Evolutionary conservation across 2,888 invertebrate species (phyloP).

Genomic region (Cheilosia urbana): DNA sequence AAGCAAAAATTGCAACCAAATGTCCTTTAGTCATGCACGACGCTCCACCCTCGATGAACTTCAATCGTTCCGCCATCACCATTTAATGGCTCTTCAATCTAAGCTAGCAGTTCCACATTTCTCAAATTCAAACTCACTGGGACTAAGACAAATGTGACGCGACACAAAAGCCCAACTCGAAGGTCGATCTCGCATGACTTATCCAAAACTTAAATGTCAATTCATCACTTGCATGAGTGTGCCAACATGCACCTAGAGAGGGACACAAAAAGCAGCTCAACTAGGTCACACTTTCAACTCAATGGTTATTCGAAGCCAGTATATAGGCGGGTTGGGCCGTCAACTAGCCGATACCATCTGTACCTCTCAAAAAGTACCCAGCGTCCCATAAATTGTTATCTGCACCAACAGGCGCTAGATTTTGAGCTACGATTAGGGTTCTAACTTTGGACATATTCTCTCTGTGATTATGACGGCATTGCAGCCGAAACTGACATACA

Average conservation of each 20-base stretch:
- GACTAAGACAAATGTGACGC: neutral
- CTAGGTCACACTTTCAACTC: conserved; percentile 57
- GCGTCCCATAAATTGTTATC: conserved; percentile 71
- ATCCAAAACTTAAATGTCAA: conserved; percentile 41
- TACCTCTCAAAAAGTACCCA: conserved; percentile 51
- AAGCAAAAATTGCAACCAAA: too few relatives aligned
- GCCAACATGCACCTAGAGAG: conserved; percentile 7
- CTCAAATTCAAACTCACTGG: too few relatives aligned
- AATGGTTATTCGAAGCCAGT: conserved; percentile 16
- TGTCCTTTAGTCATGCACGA: too few relatives aligned
- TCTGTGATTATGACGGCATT: conserved; percentile 61
- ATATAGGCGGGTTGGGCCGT: conserved; percentile 60
- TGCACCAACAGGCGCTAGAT: conserved; percentile 58
- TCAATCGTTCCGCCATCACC: too few relatives aligned
- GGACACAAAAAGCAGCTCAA: conserved; percentile 45
- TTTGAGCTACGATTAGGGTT: conserved; percentile 61
- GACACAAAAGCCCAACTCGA: conserved; percentile 11
- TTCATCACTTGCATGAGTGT: conserved; percentile 19
- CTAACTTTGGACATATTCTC: conserved; percentile 63
- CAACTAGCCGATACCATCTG: conserved; percentile 57
- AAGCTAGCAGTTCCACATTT: too few relatives aligned
- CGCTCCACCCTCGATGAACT: too few relatives aligned
- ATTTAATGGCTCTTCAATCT: too few relatives aligned
- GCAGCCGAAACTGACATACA: conserved; percentile 57
- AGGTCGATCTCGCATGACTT: conserved; percentile 45